A percentile compares a stretch with the other conserved stretches of the same genome.
Evolutionary conservation across 2,888 invertebrate genomes (phyloP).

Genomic region (Agonopterix alstromeriana): DNA sequence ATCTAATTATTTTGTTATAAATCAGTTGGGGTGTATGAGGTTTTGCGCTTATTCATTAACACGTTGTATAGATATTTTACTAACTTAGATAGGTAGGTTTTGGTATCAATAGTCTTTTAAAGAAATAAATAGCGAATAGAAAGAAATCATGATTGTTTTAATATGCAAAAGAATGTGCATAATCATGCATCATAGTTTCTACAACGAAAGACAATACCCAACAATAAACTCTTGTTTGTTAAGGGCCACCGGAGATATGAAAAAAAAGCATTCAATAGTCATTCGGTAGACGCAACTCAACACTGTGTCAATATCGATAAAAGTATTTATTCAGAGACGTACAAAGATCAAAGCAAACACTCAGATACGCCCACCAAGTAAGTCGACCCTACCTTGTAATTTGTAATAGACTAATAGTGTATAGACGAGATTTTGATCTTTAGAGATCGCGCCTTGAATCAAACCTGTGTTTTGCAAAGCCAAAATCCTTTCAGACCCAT

Average conservation of each 20-base stretch:
- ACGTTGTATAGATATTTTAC: no score
- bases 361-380: conserved; percentile 51
- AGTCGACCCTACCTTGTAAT: conserved; percentile 34
- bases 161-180: no score
- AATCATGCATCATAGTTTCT: no score
- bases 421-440: conserved; percentile 8
- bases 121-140: no score
- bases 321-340: conserved; percentile 67
- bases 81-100: no score
- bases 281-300: conserved; percentile 59
- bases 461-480: background rate
- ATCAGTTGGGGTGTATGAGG: no score
- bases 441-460: background rate
- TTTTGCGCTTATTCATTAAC: no score
- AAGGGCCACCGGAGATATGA: conserved; percentile 32
- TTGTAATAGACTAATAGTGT: conserved; percentile 39
- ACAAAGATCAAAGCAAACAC: conserved; percentile 69
- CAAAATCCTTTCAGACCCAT: background rate
- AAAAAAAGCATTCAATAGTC: conserved; percentile 45
- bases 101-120: no score
- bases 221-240: conserved; percentile 35
- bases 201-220: conserved; percentile 34
- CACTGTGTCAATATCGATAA: conserved; percentile 69
- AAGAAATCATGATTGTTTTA: no score
- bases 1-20: no score